Percentiles rank a stretch among this genome's conserved stretches.
phyloP scores from a whole-genome alignment of 2,797 vertebrate genomes.

The Fistularia tabacaria region DNA sequence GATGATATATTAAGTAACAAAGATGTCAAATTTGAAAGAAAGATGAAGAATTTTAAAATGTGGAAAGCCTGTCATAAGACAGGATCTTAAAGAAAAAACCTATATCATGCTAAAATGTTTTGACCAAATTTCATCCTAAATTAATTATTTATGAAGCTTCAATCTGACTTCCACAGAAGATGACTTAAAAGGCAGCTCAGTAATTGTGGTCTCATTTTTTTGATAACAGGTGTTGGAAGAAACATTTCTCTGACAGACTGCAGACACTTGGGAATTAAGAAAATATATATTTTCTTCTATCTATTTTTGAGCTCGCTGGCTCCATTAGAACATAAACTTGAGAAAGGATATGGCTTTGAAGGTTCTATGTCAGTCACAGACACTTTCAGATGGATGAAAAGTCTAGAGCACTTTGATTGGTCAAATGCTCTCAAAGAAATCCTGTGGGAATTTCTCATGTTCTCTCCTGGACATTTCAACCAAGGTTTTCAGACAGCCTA shows the following conservation, averaged over 20 bases:
- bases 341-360: background rate
- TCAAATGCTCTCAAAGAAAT: background rate
- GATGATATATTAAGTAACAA: too few relatives aligned
- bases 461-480: conserved; percentile 1
- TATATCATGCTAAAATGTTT: background rate
- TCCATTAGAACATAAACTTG: background rate
- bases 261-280: conserved; percentile 11
- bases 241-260: conserved; percentile 12
- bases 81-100: conserved; percentile 1
- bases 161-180: background rate
- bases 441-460: background rate
- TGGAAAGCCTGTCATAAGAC: background rate
- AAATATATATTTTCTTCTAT: too few relatives aligned
- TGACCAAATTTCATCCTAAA: background rate
- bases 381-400: background rate
- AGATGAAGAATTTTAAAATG: background rate
- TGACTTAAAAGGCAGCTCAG: conserved; percentile 23
- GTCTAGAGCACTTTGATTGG: background rate
- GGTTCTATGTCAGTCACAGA: conserved; percentile 1
- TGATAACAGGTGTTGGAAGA: conserved; percentile 6
- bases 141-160: background rate
- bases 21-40: too few relatives aligned
- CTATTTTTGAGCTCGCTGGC: conserved; percentile 1
- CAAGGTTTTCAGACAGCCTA: background rate
- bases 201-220: conserved; percentile 2